Base-by-base conservation (phyloP, 2,113 vertebrate genomes). In the Bothrops jararaca region DNA sequence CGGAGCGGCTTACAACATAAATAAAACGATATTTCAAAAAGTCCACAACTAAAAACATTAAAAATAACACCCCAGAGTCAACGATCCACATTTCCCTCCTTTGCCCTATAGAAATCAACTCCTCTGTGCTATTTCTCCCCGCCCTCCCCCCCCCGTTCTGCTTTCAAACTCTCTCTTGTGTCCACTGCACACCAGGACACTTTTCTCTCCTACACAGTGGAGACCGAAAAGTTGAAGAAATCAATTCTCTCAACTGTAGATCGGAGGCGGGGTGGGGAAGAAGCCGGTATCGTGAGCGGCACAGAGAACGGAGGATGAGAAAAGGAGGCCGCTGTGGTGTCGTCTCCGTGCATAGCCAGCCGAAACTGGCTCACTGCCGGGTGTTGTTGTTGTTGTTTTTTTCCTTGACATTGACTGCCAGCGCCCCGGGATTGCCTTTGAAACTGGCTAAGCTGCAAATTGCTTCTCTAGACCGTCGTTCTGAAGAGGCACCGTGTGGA, bases 121-220 rank as follows among this genome's bases (percentile, higher is more conserved):
- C 50, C 58, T n/a, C 90, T 57, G 48, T 50, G 48, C 48, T 50
- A 50, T 9, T 56, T 5, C 0, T n/a, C n/a, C n/a, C n/a, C n/a
- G n/a, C n/a, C n/a, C n/a, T n/a, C 94, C 56, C 50, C 53, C 26
- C 88, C 58, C 23, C 10, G 45, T 48, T 90, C 93, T 89, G 93
- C 96, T 88, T 94, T 96, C 95, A 95, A 95, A 96, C 97, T 94
- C 94, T 96, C 95, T 95, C 95, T 52, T 52, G 93, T 12, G 96
- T 91, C 95, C 92, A 24, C 15, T 91, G 69, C 86, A 60, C 93
- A 92, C 52, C 54, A 97, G 97, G 93, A 98, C 96, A 85, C 93
- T 95, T 98, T 98, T 97, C 97, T 96, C 96, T 45, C 0, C 94
- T 96, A 96, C 96, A 97, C 98, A 97, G 92, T 96, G 97, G 98